Conservation (phyloP, 92 coral and sea anemone species). For the Heliopora coerulea region DNA sequence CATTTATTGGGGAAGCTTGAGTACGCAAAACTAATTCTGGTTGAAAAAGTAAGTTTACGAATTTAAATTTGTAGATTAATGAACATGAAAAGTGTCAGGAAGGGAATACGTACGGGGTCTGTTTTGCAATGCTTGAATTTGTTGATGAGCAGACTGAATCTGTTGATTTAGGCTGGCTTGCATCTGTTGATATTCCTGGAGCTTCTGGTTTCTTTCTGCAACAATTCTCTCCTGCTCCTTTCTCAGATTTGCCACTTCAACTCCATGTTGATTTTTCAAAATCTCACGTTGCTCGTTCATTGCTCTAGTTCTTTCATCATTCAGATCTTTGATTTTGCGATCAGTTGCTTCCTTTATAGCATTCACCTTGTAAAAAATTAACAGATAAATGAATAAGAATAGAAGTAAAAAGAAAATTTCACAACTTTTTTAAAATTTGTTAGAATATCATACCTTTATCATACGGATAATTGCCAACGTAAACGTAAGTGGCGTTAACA, state of each 20-base stretch:
- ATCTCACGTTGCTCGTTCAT: slow-evolving; percentile 3
- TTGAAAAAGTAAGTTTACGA: too few relatives aligned
- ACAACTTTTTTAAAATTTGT: too few relatives aligned
- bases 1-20: too few relatives aligned
- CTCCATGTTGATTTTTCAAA: slow-evolving; percentile 20
- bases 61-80: too few relatives aligned
- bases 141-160: not conserved
- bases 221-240: slow-evolving; percentile 4
- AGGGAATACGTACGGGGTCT: slow-evolving; percentile 35
- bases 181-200: slow-evolving; percentile 18
- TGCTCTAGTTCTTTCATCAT: slow-evolving; percentile 17
- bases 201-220: slow-evolving; percentile 11
- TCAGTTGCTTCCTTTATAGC: slow-evolving; percentile 37
- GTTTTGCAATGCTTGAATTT: slow-evolving; percentile 25
- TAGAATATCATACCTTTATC: too few relatives aligned
- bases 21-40: too few relatives aligned
- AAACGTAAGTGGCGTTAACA: too few relatives aligned
- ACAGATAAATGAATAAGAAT: too few relatives aligned
- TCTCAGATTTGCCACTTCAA: slow-evolving; percentile 15
- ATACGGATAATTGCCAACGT: too few relatives aligned
- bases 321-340: slow-evolving; percentile 19
- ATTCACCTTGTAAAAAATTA: slow-evolving; percentile 3
- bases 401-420: not conserved
- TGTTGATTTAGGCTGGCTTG: slow-evolving; percentile 19
- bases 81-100: too few relatives aligned